Conservation (phyloP, 2,888 invertebrate genomes). For the Lapara coniferarum region DNA sequence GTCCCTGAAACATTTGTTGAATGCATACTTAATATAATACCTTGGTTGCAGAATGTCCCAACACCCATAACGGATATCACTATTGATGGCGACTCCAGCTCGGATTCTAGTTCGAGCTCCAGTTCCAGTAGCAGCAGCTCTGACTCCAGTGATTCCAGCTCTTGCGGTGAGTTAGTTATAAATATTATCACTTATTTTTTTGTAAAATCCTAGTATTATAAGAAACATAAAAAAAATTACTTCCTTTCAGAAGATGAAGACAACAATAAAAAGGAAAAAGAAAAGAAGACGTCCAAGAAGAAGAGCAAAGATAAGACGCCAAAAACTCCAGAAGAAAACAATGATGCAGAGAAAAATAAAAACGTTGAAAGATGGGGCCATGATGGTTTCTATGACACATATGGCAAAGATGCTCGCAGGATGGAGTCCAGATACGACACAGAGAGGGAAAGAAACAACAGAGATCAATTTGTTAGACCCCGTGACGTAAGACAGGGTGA, state of each 20-base stretch:
- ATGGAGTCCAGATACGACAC: conserved; percentile 49
- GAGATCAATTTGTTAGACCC: conserved; percentile 54
- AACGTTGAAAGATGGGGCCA: conserved; percentile 71
- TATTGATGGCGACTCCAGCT: conserved; percentile 65
- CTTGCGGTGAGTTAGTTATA: conserved; percentile 56
- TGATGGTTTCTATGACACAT: conserved; percentile 75
- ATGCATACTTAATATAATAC: background rate
- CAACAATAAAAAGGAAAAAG: conserved; percentile 54
- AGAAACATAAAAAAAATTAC: no score
- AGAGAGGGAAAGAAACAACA: conserved; percentile 23
- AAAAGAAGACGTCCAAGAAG: conserved; percentile 58
- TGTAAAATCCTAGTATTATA: no score
- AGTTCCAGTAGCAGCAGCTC: conserved; percentile 56
- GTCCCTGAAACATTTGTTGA: no score
- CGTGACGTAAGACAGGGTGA: conserved; percentile 37
- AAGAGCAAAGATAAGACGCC: conserved; percentile 50
- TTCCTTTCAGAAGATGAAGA: conserved; percentile 58
- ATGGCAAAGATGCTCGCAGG: conserved; percentile 67
- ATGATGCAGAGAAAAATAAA: conserved; percentile 41
- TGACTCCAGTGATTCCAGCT: conserved; percentile 66
- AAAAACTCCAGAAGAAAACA: conserved; percentile 49
- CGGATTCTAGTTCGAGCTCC: conserved; percentile 66
- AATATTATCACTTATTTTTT: background rate
- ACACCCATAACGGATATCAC: conserved; percentile 68
- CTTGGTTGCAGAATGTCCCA: conserved; percentile 64